Conservation (phyloP, 2,888 invertebrate genomes). For the Xylophagus ater region DNA sequence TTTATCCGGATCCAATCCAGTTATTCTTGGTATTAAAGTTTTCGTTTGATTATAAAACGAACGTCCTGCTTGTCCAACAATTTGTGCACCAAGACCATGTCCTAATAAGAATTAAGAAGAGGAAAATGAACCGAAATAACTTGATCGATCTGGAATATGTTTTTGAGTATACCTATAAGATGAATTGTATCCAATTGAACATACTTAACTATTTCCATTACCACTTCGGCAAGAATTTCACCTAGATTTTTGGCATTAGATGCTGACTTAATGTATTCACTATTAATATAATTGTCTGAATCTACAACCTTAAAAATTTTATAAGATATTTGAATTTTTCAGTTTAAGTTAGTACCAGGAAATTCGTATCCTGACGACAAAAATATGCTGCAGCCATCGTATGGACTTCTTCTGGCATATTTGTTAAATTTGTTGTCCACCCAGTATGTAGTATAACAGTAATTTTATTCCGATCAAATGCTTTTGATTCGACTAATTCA, state of each 20-base stretch:
- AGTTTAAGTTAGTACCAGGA: too few relatives aligned
- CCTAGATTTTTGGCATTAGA: conserved; percentile 35
- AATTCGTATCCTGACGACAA: conserved; percentile 33
- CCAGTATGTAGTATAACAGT: conserved; percentile 35
- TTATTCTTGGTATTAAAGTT: conserved; percentile 28
- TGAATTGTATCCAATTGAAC: conserved; percentile 30
- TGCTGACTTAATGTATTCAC: conserved; percentile 35
- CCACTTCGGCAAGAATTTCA: conserved; percentile 25
- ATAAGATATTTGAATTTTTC: neutral
- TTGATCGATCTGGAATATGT: neutral
- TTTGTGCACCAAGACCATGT: conserved; percentile 36
- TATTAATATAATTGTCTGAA: conserved; percentile 30
- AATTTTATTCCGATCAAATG: conserved; percentile 28
- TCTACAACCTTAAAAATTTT: conserved; percentile 28
- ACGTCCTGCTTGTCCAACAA: conserved; percentile 32
- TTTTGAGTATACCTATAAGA: conserved; percentile 25
- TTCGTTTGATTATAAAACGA: conserved; percentile 27
- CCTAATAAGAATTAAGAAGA: conserved; percentile 21
- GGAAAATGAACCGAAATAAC: neutral
- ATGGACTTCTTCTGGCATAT: conserved; percentile 25
- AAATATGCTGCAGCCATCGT: conserved; percentile 29
- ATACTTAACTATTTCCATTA: conserved; percentile 27
- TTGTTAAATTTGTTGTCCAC: conserved; percentile 33
- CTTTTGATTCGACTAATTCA: conserved; percentile 29
- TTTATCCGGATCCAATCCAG: conserved; percentile 35